Percentiles rank a stretch among this genome's conserved stretches.
phyloP scores from a whole-genome alignment of 2,888 invertebrate genomes.

The Drosophila demipolita region DNA sequence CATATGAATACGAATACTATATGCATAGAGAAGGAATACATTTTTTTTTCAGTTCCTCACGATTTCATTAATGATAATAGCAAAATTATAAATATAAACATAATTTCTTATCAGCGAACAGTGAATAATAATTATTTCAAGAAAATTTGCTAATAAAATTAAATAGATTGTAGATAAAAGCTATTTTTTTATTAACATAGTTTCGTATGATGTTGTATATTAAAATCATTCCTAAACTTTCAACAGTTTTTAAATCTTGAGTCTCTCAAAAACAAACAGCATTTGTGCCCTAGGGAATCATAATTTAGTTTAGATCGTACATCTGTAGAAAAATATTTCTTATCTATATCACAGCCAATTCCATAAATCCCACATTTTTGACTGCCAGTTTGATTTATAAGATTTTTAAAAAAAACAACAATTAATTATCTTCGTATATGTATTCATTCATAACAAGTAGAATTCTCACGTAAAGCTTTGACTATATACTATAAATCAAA shows the following conservation, averaged over 20 bases:
- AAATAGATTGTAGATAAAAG: neutral
- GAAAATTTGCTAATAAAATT: neutral
- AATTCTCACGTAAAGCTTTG: constrained; percentile 21
- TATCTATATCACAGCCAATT: neutral
- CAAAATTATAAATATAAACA: neutral
- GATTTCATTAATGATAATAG: neutral
- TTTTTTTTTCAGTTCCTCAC: neutral
- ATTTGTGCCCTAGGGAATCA: neutral
- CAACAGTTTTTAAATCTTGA: neutral
- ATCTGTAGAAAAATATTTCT: too few species aligned
- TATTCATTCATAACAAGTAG: constrained; percentile 32
- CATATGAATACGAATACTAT: neutral
- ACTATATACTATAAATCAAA: neutral
- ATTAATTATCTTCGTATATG: neutral
- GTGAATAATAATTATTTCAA: neutral
- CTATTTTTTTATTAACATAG: neutral
- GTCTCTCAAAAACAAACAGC: neutral
- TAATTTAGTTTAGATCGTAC: neutral
- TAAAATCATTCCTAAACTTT: neutral
- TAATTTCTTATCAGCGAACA: neutral
- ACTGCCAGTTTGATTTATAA: neutral
- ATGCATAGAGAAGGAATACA: neutral
- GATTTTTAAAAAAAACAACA: neutral
- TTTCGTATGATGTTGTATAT: neutral
- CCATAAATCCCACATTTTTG: neutral